Evolutionary conservation across 2,888 invertebrate species (phyloP).

Genomic region (Pemphredon lugubris): DNA sequence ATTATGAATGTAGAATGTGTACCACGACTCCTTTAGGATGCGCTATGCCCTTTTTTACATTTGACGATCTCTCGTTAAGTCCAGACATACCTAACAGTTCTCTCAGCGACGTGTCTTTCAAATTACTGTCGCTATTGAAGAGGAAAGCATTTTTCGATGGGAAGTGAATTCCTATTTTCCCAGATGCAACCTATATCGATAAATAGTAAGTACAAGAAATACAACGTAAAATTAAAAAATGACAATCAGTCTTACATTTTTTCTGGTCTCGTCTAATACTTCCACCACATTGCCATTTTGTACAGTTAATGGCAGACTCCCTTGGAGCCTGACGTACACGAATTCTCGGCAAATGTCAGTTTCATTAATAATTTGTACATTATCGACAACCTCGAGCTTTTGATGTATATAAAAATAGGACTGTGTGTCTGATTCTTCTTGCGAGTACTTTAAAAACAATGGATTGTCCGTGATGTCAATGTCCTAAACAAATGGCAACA

Average conservation of each 20-base stretch:
- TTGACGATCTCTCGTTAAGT: constrained; percentile 46
- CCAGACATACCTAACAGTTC: constrained; percentile 59
- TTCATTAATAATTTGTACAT: constrained; percentile 85
- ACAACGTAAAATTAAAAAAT: background rate
- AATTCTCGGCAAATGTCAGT: constrained; percentile 87
- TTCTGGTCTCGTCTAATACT: constrained; percentile 85
- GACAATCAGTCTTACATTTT: constrained; percentile 82
- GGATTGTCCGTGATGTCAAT: constrained; percentile 92
- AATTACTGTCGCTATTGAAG: constrained; percentile 82
- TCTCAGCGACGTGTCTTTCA: constrained; percentile 68
- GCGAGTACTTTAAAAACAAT: constrained; percentile 84
- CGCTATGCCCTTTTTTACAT: constrained; percentile 56
- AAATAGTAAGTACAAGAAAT: no score
- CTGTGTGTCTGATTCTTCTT: constrained; percentile 84
- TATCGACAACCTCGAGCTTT: constrained; percentile 85
- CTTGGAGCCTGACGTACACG: constrained; percentile 86
- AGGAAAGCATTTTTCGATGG: constrained; percentile 86
- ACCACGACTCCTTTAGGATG: constrained; percentile 64
- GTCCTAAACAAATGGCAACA: constrained; percentile 80
- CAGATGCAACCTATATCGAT: constrained; percentile 84
- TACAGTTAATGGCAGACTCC: constrained; percentile 85
- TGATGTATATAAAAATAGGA: constrained; percentile 88
- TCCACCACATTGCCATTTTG: constrained; percentile 83
- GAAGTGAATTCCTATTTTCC: constrained; percentile 88
- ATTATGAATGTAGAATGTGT: constrained; percentile 15